These are phyloP conservation scores for Danio tinwini DNA, from an alignment of 2,797 vertebrate species.

Conservation along the genomic window DNA sequence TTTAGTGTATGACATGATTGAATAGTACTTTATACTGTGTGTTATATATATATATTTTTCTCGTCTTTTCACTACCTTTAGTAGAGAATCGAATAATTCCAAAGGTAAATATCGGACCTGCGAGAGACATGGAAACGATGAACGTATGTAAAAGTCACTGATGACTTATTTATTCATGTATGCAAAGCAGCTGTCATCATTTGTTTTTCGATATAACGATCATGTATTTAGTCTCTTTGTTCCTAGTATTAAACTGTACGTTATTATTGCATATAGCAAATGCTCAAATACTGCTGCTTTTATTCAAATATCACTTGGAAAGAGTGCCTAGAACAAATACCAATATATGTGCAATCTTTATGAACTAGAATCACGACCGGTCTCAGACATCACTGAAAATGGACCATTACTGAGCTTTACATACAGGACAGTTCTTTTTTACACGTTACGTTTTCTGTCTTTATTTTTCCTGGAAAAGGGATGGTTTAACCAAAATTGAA, in stretches of 20 bases:
- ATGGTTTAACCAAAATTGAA: not conserved
- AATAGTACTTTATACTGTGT: conserved; percentile 19
- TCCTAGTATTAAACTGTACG: conserved; percentile 63
- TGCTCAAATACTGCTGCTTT: conserved; percentile 67
- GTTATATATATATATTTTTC: not conserved
- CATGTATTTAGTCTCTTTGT: conserved; percentile 63
- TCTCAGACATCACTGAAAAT: conserved; percentile 39
- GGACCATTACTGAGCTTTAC: conserved; percentile 27
- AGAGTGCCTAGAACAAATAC: conserved; percentile 60
- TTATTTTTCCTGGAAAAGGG: conserved; percentile 32
- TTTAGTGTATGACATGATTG: conserved; percentile 45
- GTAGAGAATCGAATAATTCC: conserved; percentile 1
- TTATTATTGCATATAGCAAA: conserved; percentile 63
- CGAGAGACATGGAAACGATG: conserved; percentile 43
- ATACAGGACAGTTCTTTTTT: not conserved
- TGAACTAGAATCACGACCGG: conserved; percentile 39
- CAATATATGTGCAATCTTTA: conserved; percentile 53
- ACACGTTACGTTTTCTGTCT: conserved; percentile 17
- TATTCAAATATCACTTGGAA: conserved; percentile 60
- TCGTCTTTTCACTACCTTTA: conserved; percentile 4
- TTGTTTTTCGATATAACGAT: conserved; percentile 50
- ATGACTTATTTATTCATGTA: conserved; percentile 53
- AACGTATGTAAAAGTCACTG: conserved; percentile 42
- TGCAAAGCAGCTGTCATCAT: conserved; percentile 54
- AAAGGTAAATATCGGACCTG: conserved; percentile 43